Evolutionary conservation across 1,140 invertebrate genomes (phyloP), one percentile per base, ranked within the genome.

Genomic region (Dermatophagoides farinae): DNA sequence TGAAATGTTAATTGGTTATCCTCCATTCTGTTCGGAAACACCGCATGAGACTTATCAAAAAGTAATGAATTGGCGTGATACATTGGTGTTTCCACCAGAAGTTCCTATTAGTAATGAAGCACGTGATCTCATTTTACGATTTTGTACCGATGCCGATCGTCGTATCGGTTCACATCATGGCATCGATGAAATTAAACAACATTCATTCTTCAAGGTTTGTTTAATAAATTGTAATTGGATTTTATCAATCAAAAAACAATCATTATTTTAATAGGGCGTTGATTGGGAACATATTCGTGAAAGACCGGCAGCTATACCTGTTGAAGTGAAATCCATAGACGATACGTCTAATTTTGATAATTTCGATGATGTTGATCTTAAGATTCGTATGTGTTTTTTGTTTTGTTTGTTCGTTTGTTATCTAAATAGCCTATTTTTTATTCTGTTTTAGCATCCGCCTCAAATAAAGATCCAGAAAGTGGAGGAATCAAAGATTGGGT

Each of bases 341-440:
- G 96, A 99, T 73, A 99, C 96, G 46, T 97, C 92, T 63, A 98
- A 99, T 76, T 99, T 99, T 74, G 96, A 99, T 76, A 95, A 99
- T 67, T 98, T 99, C 77, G 93, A 93, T 12, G 90, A 98, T 74
- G 91, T 96, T 65, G 95, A 97, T 75, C 78, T 97, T 54, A 90
- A 95, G 78, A 96, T 97, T 46, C 67, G 66, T 67, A 65, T 63
- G 66, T 65, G 16, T 38, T 22, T 25, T 23, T 52, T 37, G 8
- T 11, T 1, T 39, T 41, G 1, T 5, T 58, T 20, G 9, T 49
- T 6, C 6, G 1, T 37, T 47, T 5, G 12, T 8, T 40, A 1
- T 60, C 20, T 60, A 49, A 20, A 5, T 20, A 49, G 14, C 25
- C 4, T 43, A 6, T 60, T n/a, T 11, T 4, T 31, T 65, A 66